These are phyloP conservation scores for Pandion haliaetus DNA, from an alignment of 2,113 vertebrate genomes.

Conservation along the genomic window DNA sequence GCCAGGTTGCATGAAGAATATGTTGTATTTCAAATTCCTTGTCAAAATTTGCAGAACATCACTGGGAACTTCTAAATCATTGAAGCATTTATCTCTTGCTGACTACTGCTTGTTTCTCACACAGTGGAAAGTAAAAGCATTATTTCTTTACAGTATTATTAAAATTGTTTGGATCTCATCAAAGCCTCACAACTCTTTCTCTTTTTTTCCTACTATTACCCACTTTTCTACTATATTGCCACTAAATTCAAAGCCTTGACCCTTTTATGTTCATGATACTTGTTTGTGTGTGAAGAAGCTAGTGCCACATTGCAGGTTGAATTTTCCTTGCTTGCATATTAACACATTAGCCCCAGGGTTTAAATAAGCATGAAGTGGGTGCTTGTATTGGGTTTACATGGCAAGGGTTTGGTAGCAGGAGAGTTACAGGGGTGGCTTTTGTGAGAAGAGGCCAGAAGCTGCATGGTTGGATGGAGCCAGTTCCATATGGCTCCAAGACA, in stretches of 20 bases:
- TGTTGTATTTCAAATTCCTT: not conserved
- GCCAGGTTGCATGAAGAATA: not conserved
- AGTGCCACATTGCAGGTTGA: not conserved
- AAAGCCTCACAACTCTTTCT: not conserved
- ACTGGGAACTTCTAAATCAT: not conserved
- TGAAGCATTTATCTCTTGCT: not conserved
- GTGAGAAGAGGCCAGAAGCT: too few relatives aligned
- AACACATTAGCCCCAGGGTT: too few relatives aligned
- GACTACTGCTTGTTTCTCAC: not conserved
- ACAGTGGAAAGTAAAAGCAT: not conserved
- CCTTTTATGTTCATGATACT: not conserved
- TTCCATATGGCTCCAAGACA: too few relatives aligned
- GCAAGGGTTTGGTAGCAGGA: too few relatives aligned
- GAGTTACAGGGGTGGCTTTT: too few relatives aligned
- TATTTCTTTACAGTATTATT: not conserved
- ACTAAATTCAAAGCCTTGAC: not conserved
- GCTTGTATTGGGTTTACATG: too few relatives aligned
- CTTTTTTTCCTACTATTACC: not conserved
- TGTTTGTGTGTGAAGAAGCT: not conserved
- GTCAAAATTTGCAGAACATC: not conserved
- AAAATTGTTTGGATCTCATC: not conserved
- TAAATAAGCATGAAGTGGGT: too few relatives aligned
- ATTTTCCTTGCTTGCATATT: not conserved
- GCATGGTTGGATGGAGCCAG: too few relatives aligned
- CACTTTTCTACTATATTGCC: not conserved